These are phyloP conservation scores for Saguinus imperator DNA, from an alignment of 2,113 vertebrate species.

Conservation along the genomic window DNA sequence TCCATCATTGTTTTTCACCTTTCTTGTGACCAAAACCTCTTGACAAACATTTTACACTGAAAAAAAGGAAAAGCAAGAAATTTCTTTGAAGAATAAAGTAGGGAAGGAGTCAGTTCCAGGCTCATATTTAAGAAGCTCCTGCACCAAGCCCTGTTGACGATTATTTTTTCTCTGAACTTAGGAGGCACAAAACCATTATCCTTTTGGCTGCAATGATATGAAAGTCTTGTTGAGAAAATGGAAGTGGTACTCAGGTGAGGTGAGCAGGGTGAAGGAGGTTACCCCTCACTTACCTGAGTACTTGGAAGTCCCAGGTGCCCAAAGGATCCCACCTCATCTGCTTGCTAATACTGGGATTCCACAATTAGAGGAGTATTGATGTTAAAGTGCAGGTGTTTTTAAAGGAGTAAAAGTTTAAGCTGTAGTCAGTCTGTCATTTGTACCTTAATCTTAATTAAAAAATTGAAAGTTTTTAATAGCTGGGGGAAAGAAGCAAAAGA, in stretches of 20 bases:
- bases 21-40: not conserved
- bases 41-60: slow-evolving; percentile 31
- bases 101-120: not conserved
- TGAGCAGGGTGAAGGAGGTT: not conserved
- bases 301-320: not conserved
- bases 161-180: not conserved
- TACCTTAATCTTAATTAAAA: not conserved
- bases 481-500: not conserved
- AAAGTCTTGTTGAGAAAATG: not conserved
- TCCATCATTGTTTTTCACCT: not conserved
- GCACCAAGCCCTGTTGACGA: not conserved
- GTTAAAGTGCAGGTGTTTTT: not conserved
- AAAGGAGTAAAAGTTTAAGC: not conserved
- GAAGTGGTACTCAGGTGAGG: not conserved
- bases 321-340: not conserved
- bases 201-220: not conserved
- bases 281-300: not conserved
- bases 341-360: not conserved
- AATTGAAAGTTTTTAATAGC: not conserved
- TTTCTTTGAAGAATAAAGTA: not conserved
- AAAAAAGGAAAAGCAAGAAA: not conserved
- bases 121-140: not conserved
- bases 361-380: rapidly evolving
- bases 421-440: not conserved
- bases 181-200: not conserved